Evolutionary conservation across 2,113 vertebrate species (phyloP).

Genomic region (Carassius carassius): DNA sequence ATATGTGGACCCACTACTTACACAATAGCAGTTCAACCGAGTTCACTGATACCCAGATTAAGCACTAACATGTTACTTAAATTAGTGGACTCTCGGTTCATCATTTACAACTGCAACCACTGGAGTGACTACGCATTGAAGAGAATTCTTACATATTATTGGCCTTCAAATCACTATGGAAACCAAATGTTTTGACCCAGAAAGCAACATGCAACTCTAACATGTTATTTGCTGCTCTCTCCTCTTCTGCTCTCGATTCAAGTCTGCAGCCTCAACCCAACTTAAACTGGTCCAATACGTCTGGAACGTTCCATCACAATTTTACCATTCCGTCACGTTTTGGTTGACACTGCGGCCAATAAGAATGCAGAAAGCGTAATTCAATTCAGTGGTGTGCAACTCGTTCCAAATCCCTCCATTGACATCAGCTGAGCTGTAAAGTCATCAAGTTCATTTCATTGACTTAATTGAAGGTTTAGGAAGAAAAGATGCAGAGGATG

Average conservation of each 20-base stretch:
- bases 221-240: slow-evolving; percentile 14
- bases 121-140: neutral
- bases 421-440: slow-evolving; percentile 22
- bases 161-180: neutral
- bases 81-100: slow-evolving; percentile 11
- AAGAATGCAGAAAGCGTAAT: slow-evolving; percentile 20
- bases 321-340: slow-evolving; percentile 7
- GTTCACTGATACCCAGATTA: neutral
- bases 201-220: slow-evolving; percentile 6
- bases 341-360: neutral
- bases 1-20: slow-evolving; percentile 26
- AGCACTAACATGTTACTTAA: neutral
- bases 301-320: slow-evolving; percentile 14
- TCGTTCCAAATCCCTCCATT: slow-evolving; percentile 18
- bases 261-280: neutral
- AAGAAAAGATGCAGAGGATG: slow-evolving; percentile 5
- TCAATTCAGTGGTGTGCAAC: slow-evolving; percentile 21
- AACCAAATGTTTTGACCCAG: neutral
- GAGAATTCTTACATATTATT: slow-evolving; percentile 12
- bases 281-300: slow-evolving; percentile 8
- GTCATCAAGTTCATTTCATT: slow-evolving; percentile 17
- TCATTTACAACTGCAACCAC: neutral
- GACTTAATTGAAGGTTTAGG: neutral
- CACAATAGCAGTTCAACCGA: slow-evolving; percentile 3
- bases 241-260: neutral